Evolutionary conservation across 2,797 vertebrate species (phyloP).

Genomic region (Champsocephalus gunnari): DNA sequence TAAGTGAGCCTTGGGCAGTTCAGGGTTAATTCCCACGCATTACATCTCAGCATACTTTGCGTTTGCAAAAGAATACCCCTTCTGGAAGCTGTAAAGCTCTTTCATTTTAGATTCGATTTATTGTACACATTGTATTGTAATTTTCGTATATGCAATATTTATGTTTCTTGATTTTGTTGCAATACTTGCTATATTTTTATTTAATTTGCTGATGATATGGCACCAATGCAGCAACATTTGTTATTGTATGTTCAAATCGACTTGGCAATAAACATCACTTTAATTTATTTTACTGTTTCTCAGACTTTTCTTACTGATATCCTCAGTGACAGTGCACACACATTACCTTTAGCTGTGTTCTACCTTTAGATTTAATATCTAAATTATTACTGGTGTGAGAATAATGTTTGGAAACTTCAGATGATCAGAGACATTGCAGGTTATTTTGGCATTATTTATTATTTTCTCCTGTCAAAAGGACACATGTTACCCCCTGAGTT

Average conservation of each 20-base stretch:
- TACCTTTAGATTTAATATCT: neutral
- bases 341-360: neutral
- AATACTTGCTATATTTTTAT: too few relatives aligned
- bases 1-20: conserved; percentile 28
- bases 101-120: too few relatives aligned
- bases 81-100: too few relatives aligned
- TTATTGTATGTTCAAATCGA: too few relatives aligned
- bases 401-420: neutral
- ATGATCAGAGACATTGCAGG: neutral
- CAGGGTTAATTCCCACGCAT: conserved; percentile 78
- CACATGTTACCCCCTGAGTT: conserved; percentile 21
- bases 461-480: conserved; percentile 46
- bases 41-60: conserved; percentile 37
- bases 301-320: neutral
- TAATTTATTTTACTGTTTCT: neutral
- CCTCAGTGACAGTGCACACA: too few relatives aligned
- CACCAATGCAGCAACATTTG: too few relatives aligned
- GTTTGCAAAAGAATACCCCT: neutral
- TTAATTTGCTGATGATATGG: too few relatives aligned
- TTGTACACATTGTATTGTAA: too few relatives aligned
- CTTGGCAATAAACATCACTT: neutral
- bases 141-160: too few relatives aligned
- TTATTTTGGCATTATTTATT: conserved; percentile 65
- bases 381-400: neutral
- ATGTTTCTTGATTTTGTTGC: too few relatives aligned